phyloP scores from a whole-genome alignment of 2,888 invertebrate species.

The Chrysopilus asiliformis region DNA sequence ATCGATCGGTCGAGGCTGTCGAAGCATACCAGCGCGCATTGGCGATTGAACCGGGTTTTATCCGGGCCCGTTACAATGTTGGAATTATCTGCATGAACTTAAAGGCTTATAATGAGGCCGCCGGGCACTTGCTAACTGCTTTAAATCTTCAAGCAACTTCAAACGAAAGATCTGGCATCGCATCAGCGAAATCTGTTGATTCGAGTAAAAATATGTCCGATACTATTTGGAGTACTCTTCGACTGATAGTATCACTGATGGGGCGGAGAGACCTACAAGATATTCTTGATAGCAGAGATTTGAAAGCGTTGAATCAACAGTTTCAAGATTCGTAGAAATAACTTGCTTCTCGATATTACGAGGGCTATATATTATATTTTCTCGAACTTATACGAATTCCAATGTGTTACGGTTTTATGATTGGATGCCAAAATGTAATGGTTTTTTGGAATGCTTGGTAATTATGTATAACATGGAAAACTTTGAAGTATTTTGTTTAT shows the following conservation, averaged over 20 bases:
- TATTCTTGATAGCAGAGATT: conserved; percentile 46
- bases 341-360: not conserved
- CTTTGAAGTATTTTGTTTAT: no score
- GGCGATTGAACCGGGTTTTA: conserved; percentile 85
- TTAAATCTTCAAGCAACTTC: conserved; percentile 74
- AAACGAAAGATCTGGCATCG: conserved; percentile 42
- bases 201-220: conserved; percentile 60
- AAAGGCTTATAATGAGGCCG: conserved; percentile 86
- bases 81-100: conserved; percentile 97
- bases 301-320: conserved; percentile 45
- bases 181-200: conserved; percentile 26
- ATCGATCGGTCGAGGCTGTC: conserved; percentile 88
- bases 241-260: conserved; percentile 77
- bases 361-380: not conserved
- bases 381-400: no score
- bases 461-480: no score
- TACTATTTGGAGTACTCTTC: conserved; percentile 86
- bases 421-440: no score
- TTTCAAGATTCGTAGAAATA: conserved; percentile 24
- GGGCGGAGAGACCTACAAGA: conserved; percentile 50
- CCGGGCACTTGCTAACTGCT: conserved; percentile 87
- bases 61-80: conserved; percentile 92
- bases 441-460: no score
- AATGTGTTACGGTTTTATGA: no score
- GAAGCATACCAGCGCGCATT: conserved; percentile 89